phyloP scores from a whole-genome alignment of 2,113 vertebrate genomes.

The Crotalus horridus region DNA sequence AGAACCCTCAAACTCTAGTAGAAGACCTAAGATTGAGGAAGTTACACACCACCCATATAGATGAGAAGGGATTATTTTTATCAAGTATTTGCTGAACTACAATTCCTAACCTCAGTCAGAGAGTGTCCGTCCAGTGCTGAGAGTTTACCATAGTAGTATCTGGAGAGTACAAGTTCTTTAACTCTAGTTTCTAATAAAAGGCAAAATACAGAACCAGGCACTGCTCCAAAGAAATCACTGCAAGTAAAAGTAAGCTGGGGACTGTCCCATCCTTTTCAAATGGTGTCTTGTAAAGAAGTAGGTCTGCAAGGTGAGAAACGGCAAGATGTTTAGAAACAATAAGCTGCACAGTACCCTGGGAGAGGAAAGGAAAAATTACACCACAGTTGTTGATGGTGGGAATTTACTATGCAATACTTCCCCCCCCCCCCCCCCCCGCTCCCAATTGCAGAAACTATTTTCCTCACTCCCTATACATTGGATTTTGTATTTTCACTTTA shows the following conservation, averaged over 20 bases:
- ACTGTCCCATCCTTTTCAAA: neutral
- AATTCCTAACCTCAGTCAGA: neutral
- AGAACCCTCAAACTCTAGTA: too few relatives aligned
- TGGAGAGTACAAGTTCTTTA: neutral
- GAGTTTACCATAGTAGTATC: neutral
- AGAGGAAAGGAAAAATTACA: neutral
- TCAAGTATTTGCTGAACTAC: neutral
- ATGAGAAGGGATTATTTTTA: too few relatives aligned
- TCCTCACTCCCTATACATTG: neutral
- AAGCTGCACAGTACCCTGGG: too few relatives aligned
- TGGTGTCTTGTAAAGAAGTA: neutral
- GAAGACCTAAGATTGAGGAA: too few relatives aligned
- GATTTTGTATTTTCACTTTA: rapidly evolving
- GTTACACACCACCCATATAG: too few relatives aligned
- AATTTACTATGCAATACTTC: neutral
- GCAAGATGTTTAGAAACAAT: neutral
- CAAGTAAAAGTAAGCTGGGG: neutral
- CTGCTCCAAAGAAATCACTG: neutral
- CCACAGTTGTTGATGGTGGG: neutral
- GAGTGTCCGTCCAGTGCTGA: neutral
- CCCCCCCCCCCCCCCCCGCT: neutral
- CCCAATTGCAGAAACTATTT: neutral
- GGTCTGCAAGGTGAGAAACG: neutral
- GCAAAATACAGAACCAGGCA: neutral
- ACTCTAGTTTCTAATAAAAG: neutral